Evolutionary conservation across 2,797 vertebrate species (phyloP), one percentile per base, ranked within the genome.

Genomic region (Sphenopsis melanotis): DNA sequence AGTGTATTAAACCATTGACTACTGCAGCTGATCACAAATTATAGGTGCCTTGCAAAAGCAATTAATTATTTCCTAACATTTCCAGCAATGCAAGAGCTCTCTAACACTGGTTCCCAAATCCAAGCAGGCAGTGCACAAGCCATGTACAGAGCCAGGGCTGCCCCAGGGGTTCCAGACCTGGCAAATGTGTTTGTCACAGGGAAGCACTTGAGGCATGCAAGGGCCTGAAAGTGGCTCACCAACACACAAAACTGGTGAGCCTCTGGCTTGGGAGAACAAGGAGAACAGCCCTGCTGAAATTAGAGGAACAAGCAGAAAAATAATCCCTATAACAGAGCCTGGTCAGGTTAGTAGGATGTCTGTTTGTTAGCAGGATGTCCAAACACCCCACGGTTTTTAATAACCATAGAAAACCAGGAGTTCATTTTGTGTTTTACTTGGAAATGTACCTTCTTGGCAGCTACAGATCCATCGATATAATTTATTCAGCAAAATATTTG

Each of bases 401-500:
- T 79, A 89, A 66, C 20, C 55, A 66, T 44, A 24, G 61, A 77
- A 71, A 66, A 0, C 1, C 22, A 65, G 57, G 72, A 83, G 63
- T 68, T 22, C 30, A 17, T 78, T 81, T 69, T 83, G 29, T 78
- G 66, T 72, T 94, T 95, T 68, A 42, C 71, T 89, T 90, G 91
- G 71, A 96, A 95, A 66, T 23, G 27, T 53, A 82, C 42, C 15
- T 90, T 86, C 79, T 76, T 93, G 83, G 80, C 77, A 83, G 29
- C 15, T 86, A 47, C 39, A 93, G 32, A 86, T 88, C 50, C 80
- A 94, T 3, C 86, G 80, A 72, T 88, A 88, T 11, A 6, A 56
- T 89, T 95, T 76, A 47, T 81, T 90, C 61, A 72, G 59, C 80
- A 76, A 88, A 93, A 75, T 49, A 72, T 79, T 84, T 84, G 66